Evolutionary conservation across 2,113 vertebrate genomes (phyloP), one percentile per base, ranked within the genome.

Genomic region (Cricetomys ansorgei): DNA sequence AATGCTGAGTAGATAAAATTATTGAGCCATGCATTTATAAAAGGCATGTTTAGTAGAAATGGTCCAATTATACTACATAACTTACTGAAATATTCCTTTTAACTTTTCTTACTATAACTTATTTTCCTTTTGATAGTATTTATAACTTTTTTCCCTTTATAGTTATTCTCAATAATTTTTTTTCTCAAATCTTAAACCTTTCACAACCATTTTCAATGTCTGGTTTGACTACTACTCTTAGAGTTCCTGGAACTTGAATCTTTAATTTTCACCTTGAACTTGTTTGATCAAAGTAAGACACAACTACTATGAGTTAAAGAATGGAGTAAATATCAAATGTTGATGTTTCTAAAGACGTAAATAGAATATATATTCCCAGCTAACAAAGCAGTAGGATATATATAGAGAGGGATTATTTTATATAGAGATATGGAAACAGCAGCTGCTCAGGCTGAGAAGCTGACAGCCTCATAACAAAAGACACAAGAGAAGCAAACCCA

Each of bases 61-160:
- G 0, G 7, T 65, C 57, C 5, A 53, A 67, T 95, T 97, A 90
- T 62, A 93, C 81, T 97, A 89, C 92, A 88, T 87, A 97, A 93
- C 55, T 89, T 40, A 64, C 81, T 40, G 4, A 59, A 77, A 90
- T 37, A 53, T 21, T 31, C 31, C 15, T 57, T 88, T 80, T 81
- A 65, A 31, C 48, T 75, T 11, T 69, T 83, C 45, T 83, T 75
- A 75, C 48, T 65, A 25, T 62, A 83, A n/a, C 34, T 27, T 43
- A 57, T 75, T 83, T 80, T 89, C 12, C 83, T 92, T 95, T 75
- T n/a, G 17, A 65, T 10, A 48, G 55, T 53, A 83, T 75, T 88
- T 83, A 64, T 13, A 19, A n/a, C n/a, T 27, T 0, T 65, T 92
- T 67, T 17, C 29, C 19, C 15, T 10, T 57, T 67, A 69, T 79